These are phyloP conservation scores for Emmelina monodactyla DNA, from an alignment of 2,888 invertebrate species.

Conservation along the genomic window DNA sequence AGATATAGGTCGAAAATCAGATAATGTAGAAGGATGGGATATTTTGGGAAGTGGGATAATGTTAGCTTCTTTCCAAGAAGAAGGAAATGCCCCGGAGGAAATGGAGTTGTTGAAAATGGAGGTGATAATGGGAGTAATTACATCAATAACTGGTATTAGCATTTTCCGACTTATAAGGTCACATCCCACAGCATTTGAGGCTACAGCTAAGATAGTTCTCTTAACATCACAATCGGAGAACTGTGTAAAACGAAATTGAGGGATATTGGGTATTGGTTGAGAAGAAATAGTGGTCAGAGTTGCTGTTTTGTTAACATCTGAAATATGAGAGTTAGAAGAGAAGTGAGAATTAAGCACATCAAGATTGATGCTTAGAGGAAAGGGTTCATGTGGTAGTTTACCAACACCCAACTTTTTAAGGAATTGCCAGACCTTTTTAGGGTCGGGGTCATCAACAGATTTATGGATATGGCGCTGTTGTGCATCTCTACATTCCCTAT, in stretches of 20 bases:
- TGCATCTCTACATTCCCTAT: too few species aligned
- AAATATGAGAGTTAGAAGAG: not conserved
- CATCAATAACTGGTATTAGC: not conserved
- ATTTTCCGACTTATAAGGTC: not conserved
- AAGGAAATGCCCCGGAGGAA: not conserved
- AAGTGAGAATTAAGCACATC: not conserved
- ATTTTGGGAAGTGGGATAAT: not conserved
- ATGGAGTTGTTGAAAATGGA: not conserved
- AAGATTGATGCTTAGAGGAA: not conserved
- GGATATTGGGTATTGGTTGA: constrained; percentile 4
- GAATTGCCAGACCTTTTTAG: too few species aligned
- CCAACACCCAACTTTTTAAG: too few species aligned
- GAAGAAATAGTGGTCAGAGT: not conserved
- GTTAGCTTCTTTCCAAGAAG: not conserved
- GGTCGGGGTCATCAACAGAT: too few species aligned
- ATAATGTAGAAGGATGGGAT: constrained; percentile 1
- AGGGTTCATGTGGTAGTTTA: too few species aligned
- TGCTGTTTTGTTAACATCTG: not conserved
- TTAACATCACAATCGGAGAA: constrained; percentile 9
- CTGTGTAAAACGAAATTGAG: constrained; percentile 4
- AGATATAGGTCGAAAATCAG: not conserved
- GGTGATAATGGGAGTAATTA: not conserved
- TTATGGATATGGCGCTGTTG: too few species aligned
- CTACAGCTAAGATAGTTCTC: not conserved
- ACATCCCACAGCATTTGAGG: not conserved